Percentiles rank a stretch among this genome's conserved stretches.
Evolutionary conservation across 2,797 vertebrate genomes (phyloP).

Genomic region (Girardinus metallicus): DNA sequence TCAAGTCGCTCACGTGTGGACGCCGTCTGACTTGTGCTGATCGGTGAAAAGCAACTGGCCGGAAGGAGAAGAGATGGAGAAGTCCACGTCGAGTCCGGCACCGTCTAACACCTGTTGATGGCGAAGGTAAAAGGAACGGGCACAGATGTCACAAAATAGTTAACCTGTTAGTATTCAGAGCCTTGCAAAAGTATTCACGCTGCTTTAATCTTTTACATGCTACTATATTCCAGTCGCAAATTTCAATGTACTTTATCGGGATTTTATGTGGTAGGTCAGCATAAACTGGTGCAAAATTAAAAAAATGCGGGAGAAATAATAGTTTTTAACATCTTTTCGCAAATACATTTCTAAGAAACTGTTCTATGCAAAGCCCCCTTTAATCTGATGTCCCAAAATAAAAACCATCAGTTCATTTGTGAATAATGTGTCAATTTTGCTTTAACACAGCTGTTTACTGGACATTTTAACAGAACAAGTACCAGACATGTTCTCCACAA

Average conservation of each 20-base stretch:
- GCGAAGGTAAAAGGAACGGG: slow-evolving; percentile 1
- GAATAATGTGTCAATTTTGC: no score
- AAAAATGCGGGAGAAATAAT: not conserved
- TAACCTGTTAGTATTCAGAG: not conserved
- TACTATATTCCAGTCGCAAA: not conserved
- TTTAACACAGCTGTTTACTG: no score
- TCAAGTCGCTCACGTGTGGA: slow-evolving; percentile 90
- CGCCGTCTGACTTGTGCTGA: slow-evolving; percentile 93
- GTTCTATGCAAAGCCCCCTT: not conserved
- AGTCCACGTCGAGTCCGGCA: slow-evolving; percentile 95
- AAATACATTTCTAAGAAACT: not conserved
- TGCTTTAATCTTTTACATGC: not conserved
- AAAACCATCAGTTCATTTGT: not conserved
- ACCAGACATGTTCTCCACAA: no score
- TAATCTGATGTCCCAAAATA: not conserved
- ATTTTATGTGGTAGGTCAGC: not conserved
- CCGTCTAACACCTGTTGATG: slow-evolving; percentile 91
- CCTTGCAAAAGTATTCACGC: not conserved
- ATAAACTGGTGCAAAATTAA: not conserved
- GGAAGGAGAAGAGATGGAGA: slow-evolving; percentile 88
- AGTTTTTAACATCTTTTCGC: not conserved
- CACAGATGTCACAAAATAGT: not conserved
- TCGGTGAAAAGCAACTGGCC: slow-evolving; percentile 89
- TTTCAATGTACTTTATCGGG: not conserved
- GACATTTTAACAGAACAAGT: not conserved